These are phyloP conservation scores for Ardeotis arabs DNA, from an alignment of 2,113 vertebrate genomes.

Conservation along the genomic window DNA sequence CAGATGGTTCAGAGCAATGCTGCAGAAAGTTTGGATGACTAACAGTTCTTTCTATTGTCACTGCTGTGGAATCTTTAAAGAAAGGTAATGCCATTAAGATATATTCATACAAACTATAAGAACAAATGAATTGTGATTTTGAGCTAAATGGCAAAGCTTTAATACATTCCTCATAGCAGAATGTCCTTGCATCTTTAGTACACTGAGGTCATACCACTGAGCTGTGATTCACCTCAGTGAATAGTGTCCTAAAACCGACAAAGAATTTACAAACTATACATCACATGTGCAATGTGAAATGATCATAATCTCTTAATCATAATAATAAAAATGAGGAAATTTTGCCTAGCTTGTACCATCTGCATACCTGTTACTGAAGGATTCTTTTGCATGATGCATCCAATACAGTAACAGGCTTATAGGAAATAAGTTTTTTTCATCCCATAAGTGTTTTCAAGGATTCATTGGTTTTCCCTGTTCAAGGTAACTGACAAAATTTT, in stretches of 20 bases:
- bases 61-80: background rate
- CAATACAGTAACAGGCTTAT: background rate
- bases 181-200: background rate
- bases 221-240: background rate
- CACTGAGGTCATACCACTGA: background rate
- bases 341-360: background rate
- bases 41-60: slow-evolving; percentile 22
- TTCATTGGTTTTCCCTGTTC: background rate
- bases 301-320: background rate
- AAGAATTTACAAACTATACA: background rate
- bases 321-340: background rate
- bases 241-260: background rate
- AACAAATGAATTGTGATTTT: slow-evolving; percentile 19
- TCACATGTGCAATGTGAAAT: background rate
- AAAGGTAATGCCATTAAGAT: slow-evolving; percentile 8
- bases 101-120: background rate
- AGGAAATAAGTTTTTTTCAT: background rate
- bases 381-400: background rate
- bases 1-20: slow-evolving; percentile 10
- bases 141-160: slow-evolving; percentile 1
- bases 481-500: background rate
- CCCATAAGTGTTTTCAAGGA: background rate
- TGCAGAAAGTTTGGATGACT: slow-evolving; percentile 30
- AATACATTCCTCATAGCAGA: background rate
- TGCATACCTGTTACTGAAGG: background rate